Conservation (phyloP, 2,113 vertebrate genomes). For the Uropsilus gracilis region DNA sequence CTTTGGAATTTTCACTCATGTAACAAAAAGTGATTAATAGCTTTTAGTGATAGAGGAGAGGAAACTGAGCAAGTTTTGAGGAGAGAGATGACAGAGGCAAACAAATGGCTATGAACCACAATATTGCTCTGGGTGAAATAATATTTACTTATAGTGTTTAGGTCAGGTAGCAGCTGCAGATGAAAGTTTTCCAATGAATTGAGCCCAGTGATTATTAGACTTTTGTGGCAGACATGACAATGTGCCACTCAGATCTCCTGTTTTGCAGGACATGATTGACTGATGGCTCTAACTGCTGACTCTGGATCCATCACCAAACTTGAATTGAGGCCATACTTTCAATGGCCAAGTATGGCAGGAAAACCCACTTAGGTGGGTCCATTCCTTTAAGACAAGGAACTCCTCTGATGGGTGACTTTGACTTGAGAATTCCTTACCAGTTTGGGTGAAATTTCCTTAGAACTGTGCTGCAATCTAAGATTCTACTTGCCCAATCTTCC, state of each 20-base stretch:
- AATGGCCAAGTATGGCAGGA: neutral
- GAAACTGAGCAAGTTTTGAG: neutral
- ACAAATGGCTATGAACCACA: slow-evolving; percentile 4
- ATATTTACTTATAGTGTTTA: slow-evolving; percentile 40
- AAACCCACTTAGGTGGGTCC: neutral
- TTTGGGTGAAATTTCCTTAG: slow-evolving; percentile 8
- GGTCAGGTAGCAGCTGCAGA: neutral
- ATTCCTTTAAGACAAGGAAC: neutral
- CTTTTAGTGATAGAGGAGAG: slow-evolving; percentile 1
- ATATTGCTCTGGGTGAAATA: slow-evolving; percentile 10
- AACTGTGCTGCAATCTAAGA: neutral
- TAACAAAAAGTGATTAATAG: neutral
- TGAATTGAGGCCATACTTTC: neutral
- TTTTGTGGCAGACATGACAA: slow-evolving; percentile 19
- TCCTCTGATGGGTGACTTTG: neutral
- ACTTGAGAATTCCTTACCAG: neutral
- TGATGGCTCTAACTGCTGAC: neutral
- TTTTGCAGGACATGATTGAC: neutral
- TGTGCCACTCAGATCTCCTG: neutral
- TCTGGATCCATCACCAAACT: neutral
- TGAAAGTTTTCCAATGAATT: slow-evolving; percentile 17
- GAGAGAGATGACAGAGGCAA: neutral
- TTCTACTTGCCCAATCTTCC: neutral
- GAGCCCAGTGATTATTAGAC: neutral
- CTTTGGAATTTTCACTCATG: neutral